Evolutionary conservation across 2,113 vertebrate genomes (phyloP), one percentile per base, ranked within the genome.

Genomic region (Oryzias javanicus): DNA sequence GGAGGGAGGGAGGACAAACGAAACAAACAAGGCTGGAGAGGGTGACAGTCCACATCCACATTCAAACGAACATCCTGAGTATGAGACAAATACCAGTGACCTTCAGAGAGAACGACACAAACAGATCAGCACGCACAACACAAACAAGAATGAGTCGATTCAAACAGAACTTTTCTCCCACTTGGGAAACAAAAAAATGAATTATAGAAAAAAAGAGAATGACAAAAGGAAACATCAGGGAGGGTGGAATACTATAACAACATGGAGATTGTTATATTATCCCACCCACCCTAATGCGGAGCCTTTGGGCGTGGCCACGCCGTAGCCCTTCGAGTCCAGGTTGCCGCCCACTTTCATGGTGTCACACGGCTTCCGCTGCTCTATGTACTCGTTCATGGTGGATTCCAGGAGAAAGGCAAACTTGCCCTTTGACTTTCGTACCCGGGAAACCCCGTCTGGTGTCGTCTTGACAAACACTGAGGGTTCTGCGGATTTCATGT

Each of bases 211-310:
- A 80, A 75, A 81, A 78, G 72, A 82, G 55, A 92, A 94, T 90
- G 93, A 93, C 89, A 94, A 94, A 93, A 94, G 90, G 93, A 93
- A 90, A 95, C 96, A 98, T 97, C 95, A 97, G 95, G 95, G 95
- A 94, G 92, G 96, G 94, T 97, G 95, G 94, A 98, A 96, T 97
- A 95, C 93, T 97, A 98, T 98, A 97, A 97, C 95, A 98, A 97
- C 94, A 94, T 85, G 84, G 81, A 82, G 62, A 97, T 98, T 98
- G 96, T 98, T 98, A 98, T 98, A 95, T 93, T 96, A 98, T 96
- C 94, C 96, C 96, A 98, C 96, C 96, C 96, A 99, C 97, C 97
- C 92, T 97, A 99, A 98, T 97, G 95, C 94, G 90, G 97, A 98
- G 93, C 97, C 96, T 95, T 99, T 99, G 72, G 97, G 97, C 67